Conservation (phyloP, 2,113 vertebrate species). For the Stercorarius parasiticus region DNA sequence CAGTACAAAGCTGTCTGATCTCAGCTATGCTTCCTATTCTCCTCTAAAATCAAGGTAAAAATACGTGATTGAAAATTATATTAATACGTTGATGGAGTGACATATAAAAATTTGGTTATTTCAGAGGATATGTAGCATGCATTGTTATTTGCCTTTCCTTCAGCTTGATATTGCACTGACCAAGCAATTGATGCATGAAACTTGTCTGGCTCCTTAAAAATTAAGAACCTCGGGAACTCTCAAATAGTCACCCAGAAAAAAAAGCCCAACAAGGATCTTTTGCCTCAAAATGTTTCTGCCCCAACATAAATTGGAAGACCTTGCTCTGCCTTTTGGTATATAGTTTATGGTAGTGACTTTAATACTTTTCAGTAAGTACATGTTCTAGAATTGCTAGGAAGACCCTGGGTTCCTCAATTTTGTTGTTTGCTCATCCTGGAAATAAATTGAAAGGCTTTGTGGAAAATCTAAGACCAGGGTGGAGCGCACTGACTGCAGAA, state of each 20-base stretch:
- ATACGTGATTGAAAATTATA: neutral
- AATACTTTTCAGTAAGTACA: neutral
- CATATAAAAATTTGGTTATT: neutral
- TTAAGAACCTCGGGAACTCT: neutral
- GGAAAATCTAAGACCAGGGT: neutral
- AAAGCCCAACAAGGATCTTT: neutral
- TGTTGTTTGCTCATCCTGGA: neutral
- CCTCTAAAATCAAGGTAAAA: neutral
- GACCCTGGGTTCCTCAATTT: neutral
- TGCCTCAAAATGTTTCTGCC: neutral
- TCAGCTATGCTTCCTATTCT: neutral
- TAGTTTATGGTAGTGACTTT: neutral
- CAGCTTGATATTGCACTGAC: neutral
- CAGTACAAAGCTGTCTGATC: neutral
- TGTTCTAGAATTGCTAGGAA: neutral
- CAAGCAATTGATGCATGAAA: fast-evolving
- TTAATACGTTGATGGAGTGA: neutral
- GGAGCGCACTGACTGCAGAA: neutral
- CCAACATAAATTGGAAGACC: neutral
- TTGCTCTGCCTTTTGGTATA: neutral
- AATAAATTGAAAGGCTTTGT: neutral
- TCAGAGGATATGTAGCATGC: neutral
- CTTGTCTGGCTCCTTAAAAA: neutral
- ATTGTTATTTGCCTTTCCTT: neutral
- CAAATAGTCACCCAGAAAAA: neutral